These are phyloP conservation scores for Progne subis DNA, from an alignment of 2,113 vertebrate genomes.

Conservation along the genomic window DNA sequence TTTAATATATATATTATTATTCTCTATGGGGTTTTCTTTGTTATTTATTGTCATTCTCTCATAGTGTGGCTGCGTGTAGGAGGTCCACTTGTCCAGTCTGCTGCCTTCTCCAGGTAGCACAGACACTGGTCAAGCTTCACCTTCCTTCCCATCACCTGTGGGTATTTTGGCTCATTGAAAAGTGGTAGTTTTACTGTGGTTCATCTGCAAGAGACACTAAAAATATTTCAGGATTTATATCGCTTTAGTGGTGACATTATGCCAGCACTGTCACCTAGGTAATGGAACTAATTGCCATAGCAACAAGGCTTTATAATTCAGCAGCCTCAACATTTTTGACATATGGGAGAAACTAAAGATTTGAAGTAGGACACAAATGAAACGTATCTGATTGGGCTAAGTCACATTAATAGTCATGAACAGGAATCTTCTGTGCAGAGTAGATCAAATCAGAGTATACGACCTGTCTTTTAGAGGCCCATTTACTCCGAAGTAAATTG, in stretches of 20 bases:
- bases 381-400: conserved; percentile 37
- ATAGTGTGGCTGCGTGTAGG: neutral
- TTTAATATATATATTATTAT: too few species aligned
- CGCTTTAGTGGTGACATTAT: conserved; percentile 71
- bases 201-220: conserved; percentile 45
- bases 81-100: neutral
- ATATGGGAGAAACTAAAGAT: conserved; percentile 69
- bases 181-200: neutral
- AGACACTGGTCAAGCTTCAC: neutral
- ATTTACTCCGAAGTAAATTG: conserved; percentile 30
- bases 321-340: conserved; percentile 60
- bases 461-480: neutral
- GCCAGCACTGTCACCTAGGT: conserved; percentile 76
- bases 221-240: conserved; percentile 66
- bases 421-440: conserved; percentile 4
- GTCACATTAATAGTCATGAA: conserved; percentile 43
- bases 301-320: conserved; percentile 75
- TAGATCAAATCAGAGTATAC: neutral
- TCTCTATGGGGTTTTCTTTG: neutral
- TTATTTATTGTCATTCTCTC: neutral
- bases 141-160: neutral
- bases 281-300: conserved; percentile 79
- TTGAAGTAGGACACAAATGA: conserved; percentile 63
- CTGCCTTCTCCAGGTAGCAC: neutral
- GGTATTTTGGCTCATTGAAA: conserved; percentile 4